phyloP scores from a whole-genome alignment of 1,140 invertebrate genomes.

The Vanessa tameamea region DNA sequence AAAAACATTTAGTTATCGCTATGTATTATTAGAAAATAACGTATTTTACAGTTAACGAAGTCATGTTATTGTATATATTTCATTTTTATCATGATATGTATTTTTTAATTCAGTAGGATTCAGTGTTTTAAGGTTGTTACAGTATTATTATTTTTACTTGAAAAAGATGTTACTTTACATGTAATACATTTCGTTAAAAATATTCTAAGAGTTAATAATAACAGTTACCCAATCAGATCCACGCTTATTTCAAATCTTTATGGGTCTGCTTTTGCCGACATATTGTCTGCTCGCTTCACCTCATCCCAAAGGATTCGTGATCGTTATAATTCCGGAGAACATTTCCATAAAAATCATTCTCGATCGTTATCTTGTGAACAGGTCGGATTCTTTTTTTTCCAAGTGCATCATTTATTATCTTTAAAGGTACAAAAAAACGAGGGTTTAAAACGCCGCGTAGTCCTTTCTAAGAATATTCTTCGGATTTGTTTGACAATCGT shows the following conservation, averaged over 20 bases:
- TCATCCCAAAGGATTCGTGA: slow-evolving; percentile 76
- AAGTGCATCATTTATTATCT: slow-evolving; percentile 79
- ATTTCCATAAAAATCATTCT: slow-evolving; percentile 80
- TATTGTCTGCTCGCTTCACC: slow-evolving; percentile 75
- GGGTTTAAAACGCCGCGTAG: slow-evolving; percentile 72
- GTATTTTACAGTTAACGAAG: not conserved
- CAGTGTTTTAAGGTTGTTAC: too few relatives aligned
- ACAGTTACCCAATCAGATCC: slow-evolving; percentile 43
- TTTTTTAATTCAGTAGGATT: too few relatives aligned
- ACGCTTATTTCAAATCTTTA: slow-evolving; percentile 45
- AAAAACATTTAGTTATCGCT: not conserved
- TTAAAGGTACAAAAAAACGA: slow-evolving; percentile 70
- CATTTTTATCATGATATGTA: not conserved
- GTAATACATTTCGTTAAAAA: not conserved
- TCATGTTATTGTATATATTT: not conserved
- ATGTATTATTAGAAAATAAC: not conserved
- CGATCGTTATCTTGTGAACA: slow-evolving; percentile 78
- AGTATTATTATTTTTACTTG: too few relatives aligned
- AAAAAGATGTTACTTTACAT: not conserved
- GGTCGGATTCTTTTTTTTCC: slow-evolving; percentile 75
- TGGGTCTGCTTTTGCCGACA: slow-evolving; percentile 60
- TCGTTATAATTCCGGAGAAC: slow-evolving; percentile 75
- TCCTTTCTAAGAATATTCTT: slow-evolving; percentile 72
- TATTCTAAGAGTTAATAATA: not conserved
- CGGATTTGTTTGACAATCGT: slow-evolving; percentile 74